Evolutionary conservation across 2,888 invertebrate species (phyloP).

Genomic region (Spisula solida): DNA sequence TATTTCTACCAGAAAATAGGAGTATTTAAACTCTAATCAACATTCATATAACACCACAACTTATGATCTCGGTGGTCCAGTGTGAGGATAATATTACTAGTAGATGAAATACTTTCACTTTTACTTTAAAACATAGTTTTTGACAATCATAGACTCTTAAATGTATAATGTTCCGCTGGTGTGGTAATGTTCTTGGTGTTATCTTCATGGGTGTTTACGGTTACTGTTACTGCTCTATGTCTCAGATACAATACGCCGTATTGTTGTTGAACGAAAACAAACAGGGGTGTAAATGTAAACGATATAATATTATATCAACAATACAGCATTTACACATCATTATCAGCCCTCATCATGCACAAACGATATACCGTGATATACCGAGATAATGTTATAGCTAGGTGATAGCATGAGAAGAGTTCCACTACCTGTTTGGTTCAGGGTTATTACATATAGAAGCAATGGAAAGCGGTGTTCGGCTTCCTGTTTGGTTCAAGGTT

Average conservation of each 20-base stretch:
- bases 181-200: background rate
- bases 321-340: conserved; percentile 16
- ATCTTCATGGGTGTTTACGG: background rate
- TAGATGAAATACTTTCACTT: too few relatives aligned
- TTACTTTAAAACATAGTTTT: too few relatives aligned
- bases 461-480: background rate
- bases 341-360: conserved; percentile 20
- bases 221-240: background rate
- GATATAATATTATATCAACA: background rate
- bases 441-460: background rate
- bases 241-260: background rate
- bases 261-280: background rate
- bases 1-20: too few relatives aligned
- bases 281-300: background rate
- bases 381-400: background rate
- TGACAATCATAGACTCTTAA: too few relatives aligned
- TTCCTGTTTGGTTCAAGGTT: background rate
- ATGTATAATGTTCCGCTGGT: too few relatives aligned
- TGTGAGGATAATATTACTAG: too few relatives aligned
- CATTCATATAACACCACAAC: too few relatives aligned
- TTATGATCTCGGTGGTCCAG: too few relatives aligned
- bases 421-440: background rate
- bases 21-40: too few relatives aligned
- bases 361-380: conserved; percentile 9
- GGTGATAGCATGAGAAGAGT: background rate